Base-by-base conservation (phyloP, 2,113 vertebrate genomes). In the Caranx melampygus region DNA sequence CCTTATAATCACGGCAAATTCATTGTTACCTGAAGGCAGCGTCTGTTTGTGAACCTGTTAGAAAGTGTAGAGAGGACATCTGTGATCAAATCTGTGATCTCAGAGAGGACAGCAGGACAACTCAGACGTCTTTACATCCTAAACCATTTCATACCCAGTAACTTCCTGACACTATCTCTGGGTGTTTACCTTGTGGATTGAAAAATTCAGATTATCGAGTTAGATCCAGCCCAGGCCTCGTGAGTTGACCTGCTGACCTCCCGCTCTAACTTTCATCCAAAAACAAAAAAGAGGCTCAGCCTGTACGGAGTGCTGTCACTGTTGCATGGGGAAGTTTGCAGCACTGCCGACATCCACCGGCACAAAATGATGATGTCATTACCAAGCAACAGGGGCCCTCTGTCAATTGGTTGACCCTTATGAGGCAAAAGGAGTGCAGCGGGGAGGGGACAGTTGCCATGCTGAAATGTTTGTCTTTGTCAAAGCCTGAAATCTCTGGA, bases 291-390 rank as follows among this genome's bases (percentile, higher is more conserved):
- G 33, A 68, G 37, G 7, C 59, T 54, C 35, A 10, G 58, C 74
- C 78, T 31, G 66, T 42, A 40, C 84, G 72, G 67, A 33, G 58
- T 6, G 37, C 78, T 42, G 62, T 57, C 1, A 16, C 49, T 12
- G 49, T 26, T 12, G 52, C 60, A 26, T 16, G 12, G 13, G 66
- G 63, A 67, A 63, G 49, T 40, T 42, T 2, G 54, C 49, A 33
- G 40, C 59, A 14, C 59, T 47, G 63, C 57, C 65, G 44, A 74
- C 4, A 1, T 26, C 31, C 15, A 10, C 6, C 11, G 45, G 33
- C 49, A 6, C 70, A 34, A 47, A 64, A 20, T 44, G 67, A 85
- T 87, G 79, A 89, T 80, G 81, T 85, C 86, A 75, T 86, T n/a
- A 69, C 44, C 4, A 20, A 57, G 78, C 55, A 54, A 64, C 77